Evolutionary conservation across 1,140 invertebrate species (phyloP), one percentile per base, ranked within the genome.

Genomic region (Cotesia typhae): DNA sequence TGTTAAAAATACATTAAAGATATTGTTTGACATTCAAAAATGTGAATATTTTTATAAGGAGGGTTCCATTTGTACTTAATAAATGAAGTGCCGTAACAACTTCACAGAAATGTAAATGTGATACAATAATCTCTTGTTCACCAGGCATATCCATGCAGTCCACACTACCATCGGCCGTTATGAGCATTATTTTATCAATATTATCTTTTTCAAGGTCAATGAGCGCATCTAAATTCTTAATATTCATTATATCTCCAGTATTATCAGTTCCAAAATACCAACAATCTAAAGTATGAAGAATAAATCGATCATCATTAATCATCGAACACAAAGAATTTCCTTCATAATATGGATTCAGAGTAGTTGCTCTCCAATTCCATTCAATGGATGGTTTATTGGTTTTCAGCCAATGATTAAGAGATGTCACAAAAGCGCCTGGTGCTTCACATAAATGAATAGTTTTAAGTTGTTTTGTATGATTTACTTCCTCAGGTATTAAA

Each of bases 1-100:
- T 76, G 91, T 90, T 0, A 99, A 87, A 1, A 82, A 82, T 94
- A 98, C 28, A 98, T 79, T 2, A 97, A 81, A 67, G 91, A 92
- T 0, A 97, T 87, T 2, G 95, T 92, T 12, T 91, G 87, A 70
- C 92, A 90, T 82, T 98, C 96, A 82, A 96, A 98, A 93, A 89
- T 1, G 96, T 98, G 80, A 99, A 98, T 76, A 96, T 91, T 88
- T 99, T 99, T n/a, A 98, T 80, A 0, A 99, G 87, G 71, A 98
- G 91, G 75, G 87, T 91, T 2, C 96, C 96, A 69, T 91, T 90
- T 67, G 82, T 68, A n/a, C 88, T 83, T n/a, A 98, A 84, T 17
- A 94, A 84, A 71, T 89, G 88, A 9, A 97, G 80, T 12, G 93
- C 94, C 17, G 92, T 89, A 0, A 95, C 83, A 2, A 91, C 90